These are phyloP conservation scores for Galeruca laticollis DNA, from an alignment of 2,888 invertebrate genomes.

Conservation along the genomic window DNA sequence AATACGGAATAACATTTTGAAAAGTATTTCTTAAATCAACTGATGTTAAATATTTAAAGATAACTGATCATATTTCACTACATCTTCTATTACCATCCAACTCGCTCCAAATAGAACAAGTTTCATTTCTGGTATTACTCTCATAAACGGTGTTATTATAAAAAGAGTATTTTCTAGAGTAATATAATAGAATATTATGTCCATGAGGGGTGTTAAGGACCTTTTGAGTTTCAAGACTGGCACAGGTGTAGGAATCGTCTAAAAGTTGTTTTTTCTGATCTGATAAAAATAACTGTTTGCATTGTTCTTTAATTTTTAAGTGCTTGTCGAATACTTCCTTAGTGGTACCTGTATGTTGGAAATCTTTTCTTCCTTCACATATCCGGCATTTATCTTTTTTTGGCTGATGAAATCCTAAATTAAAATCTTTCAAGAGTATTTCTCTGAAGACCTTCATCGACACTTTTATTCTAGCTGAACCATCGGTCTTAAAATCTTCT, in stretches of 20 bases:
- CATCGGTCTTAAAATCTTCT: background rate
- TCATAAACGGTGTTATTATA: constrained; percentile 52
- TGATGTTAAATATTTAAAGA: constrained; percentile 37
- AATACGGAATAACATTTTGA: constrained; percentile 14
- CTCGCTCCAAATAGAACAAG: constrained; percentile 48
- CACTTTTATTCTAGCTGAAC: constrained; percentile 1
- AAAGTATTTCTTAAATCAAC: no score
- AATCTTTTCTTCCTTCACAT: constrained; percentile 24
- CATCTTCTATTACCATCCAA: constrained; percentile 49
- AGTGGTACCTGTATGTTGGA: background rate
- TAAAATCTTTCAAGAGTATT: constrained; percentile 23
- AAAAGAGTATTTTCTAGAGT: constrained; percentile 48
- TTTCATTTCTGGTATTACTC: constrained; percentile 44
- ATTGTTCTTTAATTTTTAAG: constrained; percentile 12
- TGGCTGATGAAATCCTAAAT: constrained; percentile 21
- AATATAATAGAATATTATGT: constrained; percentile 50
- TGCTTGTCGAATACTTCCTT: constrained; percentile 5
- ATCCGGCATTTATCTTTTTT: constrained; percentile 27
- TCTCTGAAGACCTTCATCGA: constrained; percentile 26
- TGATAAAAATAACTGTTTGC: constrained; percentile 28
- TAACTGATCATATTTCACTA: constrained; percentile 35
- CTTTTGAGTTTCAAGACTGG: constrained; percentile 52
- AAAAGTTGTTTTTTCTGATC: constrained; percentile 23
- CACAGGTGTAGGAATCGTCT: constrained; percentile 28
- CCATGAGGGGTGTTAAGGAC: constrained; percentile 53